These are phyloP conservation scores for Samia ricini DNA, from an alignment of 1,140 invertebrate genomes.

Conservation along the genomic window DNA sequence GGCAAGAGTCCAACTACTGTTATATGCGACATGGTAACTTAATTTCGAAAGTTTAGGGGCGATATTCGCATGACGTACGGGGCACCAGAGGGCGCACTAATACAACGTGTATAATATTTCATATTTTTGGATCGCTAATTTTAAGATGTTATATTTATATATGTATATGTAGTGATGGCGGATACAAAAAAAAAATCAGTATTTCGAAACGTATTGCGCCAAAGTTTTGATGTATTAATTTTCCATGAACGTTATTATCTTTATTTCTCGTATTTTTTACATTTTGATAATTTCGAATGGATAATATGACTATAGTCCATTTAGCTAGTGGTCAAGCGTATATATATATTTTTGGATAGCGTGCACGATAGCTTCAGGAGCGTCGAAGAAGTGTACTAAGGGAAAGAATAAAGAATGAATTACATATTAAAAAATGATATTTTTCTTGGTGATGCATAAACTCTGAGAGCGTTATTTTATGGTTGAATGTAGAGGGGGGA, in stretches of 20 bases:
- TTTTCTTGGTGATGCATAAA: slow-evolving; percentile 66
- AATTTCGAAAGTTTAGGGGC: slow-evolving; percentile 17
- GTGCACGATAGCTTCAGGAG: slow-evolving; percentile 67
- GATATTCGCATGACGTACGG: slow-evolving; percentile 48
- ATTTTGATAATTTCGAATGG: slow-evolving; percentile 11
- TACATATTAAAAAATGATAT: slow-evolving; percentile 47
- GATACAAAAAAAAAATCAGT: slow-evolving; percentile 50
- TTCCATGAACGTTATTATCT: slow-evolving; percentile 65
- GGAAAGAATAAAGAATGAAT: slow-evolving; percentile 30
- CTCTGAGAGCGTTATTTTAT: slow-evolving; percentile 75
- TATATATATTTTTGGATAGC: slow-evolving; percentile 68
- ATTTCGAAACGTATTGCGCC: slow-evolving; percentile 73
- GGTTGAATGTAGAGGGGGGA: slow-evolving; percentile 62
- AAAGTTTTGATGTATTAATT: slow-evolving; percentile 76
- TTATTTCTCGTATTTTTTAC: slow-evolving; percentile 50
- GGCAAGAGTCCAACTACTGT: slow-evolving; percentile 46
- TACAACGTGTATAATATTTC: slow-evolving; percentile 71
- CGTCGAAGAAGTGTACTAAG: slow-evolving; percentile 43
- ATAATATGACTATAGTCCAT: slow-evolving; percentile 49
- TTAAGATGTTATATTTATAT: slow-evolving; percentile 78
- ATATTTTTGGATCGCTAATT: slow-evolving; percentile 78
- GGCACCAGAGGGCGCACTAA: slow-evolving; percentile 67
- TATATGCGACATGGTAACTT: too few species aligned
- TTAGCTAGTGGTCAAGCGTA: slow-evolving; percentile 75
- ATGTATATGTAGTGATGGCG: slow-evolving; percentile 75